Percentiles rank a stretch among this genome's conserved stretches.
These are phyloP conservation scores for Trissoscelio sp. DNA, from an alignment of 2,888 invertebrate genomes.

Conservation along the genomic window DNA sequence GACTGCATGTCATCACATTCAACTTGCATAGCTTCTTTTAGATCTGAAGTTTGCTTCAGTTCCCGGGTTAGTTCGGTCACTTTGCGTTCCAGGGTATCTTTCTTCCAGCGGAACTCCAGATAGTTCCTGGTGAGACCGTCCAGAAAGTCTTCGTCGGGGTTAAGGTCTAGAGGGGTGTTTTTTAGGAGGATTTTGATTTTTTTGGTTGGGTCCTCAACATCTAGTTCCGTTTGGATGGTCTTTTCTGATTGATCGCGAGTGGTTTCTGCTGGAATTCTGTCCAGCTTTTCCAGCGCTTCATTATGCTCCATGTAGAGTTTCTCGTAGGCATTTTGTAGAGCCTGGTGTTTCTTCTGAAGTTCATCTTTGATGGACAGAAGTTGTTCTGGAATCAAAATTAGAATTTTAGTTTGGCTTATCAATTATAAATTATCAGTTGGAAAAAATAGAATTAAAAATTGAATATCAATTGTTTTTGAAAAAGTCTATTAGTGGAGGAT, in stretches of 20 bases:
- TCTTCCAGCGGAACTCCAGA: conserved; percentile 80
- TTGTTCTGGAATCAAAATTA: conserved; percentile 79
- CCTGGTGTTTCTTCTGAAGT: conserved; percentile 84
- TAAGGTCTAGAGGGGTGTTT: conserved; percentile 80
- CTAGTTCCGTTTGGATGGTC: conserved; percentile 45
- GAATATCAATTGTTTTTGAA: too few relatives aligned
- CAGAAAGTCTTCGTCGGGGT: conserved; percentile 77
- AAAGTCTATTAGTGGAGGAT: too few relatives aligned
- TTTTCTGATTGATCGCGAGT: conserved; percentile 38
- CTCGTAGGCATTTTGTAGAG: conserved; percentile 85
- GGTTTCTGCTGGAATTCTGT: conserved; percentile 57
- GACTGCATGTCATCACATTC: conserved; percentile 81
- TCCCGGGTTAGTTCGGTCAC: conserved; percentile 79
- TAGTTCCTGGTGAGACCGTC: conserved; percentile 76
- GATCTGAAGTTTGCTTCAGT: conserved; percentile 76
- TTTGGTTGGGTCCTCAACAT: conserved; percentile 58
- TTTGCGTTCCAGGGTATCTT: conserved; percentile 81
- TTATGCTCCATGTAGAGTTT: conserved; percentile 80
- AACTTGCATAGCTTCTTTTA: conserved; percentile 77
- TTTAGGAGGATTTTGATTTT: conserved; percentile 82
- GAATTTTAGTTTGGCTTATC: too few relatives aligned
- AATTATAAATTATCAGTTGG: too few relatives aligned
- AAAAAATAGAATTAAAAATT: too few relatives aligned
- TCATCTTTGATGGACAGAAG: conserved; percentile 82
- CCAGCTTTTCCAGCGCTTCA: conserved; percentile 78